phyloP scores from a whole-genome alignment of 2,113 vertebrate species.

The Perca fluviatilis region DNA sequence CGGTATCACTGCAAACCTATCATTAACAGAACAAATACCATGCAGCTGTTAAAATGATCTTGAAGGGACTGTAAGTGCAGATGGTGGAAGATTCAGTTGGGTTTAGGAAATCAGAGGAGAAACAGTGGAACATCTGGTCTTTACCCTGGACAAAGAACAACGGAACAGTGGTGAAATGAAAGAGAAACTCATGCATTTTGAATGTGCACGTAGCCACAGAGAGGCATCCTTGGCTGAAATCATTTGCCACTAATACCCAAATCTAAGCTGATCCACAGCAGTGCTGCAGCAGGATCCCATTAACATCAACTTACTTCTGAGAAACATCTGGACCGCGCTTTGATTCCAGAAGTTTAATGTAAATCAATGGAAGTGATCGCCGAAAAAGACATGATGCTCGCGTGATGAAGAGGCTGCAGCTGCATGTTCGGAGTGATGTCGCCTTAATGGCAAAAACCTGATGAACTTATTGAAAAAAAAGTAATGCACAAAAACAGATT shows the following conservation, averaged over 20 bases:
- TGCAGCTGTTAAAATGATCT: constrained; percentile 78
- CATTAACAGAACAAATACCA: constrained; percentile 81
- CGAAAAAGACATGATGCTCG: constrained; percentile 30
- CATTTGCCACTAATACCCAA: constrained; percentile 80
- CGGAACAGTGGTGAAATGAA: constrained; percentile 74
- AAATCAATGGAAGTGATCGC: constrained; percentile 69
- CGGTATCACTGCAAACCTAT: constrained; percentile 70
- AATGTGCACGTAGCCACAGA: constrained; percentile 77
- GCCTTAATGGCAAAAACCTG: constrained; percentile 52
- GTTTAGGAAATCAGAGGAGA: constrained; percentile 80
- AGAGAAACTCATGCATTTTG: constrained; percentile 76
- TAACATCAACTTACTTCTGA: constrained; percentile 66
- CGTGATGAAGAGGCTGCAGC: constrained; percentile 43
- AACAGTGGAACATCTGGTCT: constrained; percentile 85
- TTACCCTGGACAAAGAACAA: constrained; percentile 76
- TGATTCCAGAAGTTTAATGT: constrained; percentile 66
- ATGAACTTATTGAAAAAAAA: constrained; percentile 9
- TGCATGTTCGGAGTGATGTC: constrained; percentile 36
- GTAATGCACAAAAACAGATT: constrained; percentile 48
- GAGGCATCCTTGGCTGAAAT: constrained; percentile 77
- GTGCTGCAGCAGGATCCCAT: constrained; percentile 73
- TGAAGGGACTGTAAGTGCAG: constrained; percentile 72
- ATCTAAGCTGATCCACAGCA: constrained; percentile 67
- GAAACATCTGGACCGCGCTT: constrained; percentile 71
- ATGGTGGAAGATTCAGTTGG: constrained; percentile 79